Evolutionary conservation across 2,888 invertebrate species (phyloP).

Genomic region (Clanis bilineata): DNA sequence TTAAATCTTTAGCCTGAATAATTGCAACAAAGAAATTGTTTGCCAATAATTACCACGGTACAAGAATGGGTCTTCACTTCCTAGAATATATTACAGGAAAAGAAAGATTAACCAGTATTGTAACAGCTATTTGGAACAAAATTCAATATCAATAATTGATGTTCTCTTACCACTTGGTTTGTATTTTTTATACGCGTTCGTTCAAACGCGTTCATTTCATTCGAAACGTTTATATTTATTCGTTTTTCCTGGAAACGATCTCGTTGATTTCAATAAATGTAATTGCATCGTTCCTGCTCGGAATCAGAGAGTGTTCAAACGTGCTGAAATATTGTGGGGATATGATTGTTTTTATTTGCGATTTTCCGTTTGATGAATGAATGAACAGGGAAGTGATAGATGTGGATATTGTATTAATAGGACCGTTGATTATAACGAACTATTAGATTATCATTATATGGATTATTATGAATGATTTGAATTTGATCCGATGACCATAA

Average conservation of each 20-base stretch:
- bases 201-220: conserved; percentile 4
- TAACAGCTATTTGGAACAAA: not conserved
- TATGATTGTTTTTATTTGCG: not conserved
- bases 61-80: too few relatives aligned
- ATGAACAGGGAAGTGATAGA: not conserved
- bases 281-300: conserved; percentile 16
- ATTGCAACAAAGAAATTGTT: too few relatives aligned
- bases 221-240: conserved; percentile 16
- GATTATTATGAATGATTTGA: too few relatives aligned
- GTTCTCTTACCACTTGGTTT: not conserved
- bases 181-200: conserved; percentile 5
- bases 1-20: too few relatives aligned
- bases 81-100: too few relatives aligned
- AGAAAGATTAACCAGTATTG: too few relatives aligned
- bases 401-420: not conserved
- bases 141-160: not conserved
- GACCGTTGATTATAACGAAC: not conserved
- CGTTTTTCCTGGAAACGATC: conserved; percentile 18
- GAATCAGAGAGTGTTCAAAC: conserved; percentile 11
- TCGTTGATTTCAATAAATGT: conserved; percentile 15
- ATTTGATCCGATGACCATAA: not conserved
- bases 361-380: not conserved
- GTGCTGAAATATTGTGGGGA: not conserved
- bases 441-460: not conserved
- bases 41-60: too few relatives aligned